Percentiles rank a stretch among this genome's conserved stretches.
Conservation (phyloP, 2,888 invertebrate genomes). For the Drosophila cracens region DNA sequence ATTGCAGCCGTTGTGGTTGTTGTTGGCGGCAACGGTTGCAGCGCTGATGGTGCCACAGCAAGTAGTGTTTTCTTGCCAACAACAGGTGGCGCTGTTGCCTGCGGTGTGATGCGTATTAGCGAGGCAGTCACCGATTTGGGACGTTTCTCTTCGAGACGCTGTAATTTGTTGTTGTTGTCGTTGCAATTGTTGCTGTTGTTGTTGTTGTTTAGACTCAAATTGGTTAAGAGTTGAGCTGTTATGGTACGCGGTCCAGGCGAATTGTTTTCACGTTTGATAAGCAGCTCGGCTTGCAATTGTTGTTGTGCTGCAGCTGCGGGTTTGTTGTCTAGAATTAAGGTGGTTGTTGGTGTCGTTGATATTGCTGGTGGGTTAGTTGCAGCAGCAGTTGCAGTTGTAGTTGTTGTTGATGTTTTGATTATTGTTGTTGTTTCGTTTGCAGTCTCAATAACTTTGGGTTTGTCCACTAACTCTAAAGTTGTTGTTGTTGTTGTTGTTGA, state of each 20-base stretch:
- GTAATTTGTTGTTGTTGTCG: conserved; percentile 52
- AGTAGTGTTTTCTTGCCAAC: conserved; percentile 19
- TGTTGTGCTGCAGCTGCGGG: conserved; percentile 21
- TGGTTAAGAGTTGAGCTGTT: conserved; percentile 63
- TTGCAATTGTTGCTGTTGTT: conserved; percentile 50
- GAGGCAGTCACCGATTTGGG: conserved; percentile 84
- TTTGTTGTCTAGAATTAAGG: conserved; percentile 16
- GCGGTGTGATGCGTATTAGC: conserved; percentile 76
- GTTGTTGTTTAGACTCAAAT: conserved; percentile 25
- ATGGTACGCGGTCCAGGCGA: conserved; percentile 71
- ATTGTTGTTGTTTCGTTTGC: conserved; percentile 40
- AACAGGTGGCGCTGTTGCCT: conserved; percentile 24
- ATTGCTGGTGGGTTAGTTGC: conserved; percentile 47
- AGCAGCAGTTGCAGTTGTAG: conserved; percentile 37
- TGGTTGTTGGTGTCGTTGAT: conserved; percentile 36
- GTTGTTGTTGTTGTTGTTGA: conserved; percentile 21
- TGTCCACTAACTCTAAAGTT: conserved; percentile 48
- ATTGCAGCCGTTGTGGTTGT: conserved; percentile 50
- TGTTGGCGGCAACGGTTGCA: conserved; percentile 39
- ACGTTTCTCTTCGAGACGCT: conserved; percentile 70
- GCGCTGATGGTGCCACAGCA: conserved; percentile 10
- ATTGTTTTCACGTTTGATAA: conserved; percentile 70
- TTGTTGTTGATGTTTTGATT: conserved; percentile 15
- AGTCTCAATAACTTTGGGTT: conserved; percentile 49
- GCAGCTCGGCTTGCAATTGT: conserved; percentile 48